phyloP scores from a whole-genome alignment of 2,888 invertebrate species.

The Ganaspis brasiliensis region DNA sequence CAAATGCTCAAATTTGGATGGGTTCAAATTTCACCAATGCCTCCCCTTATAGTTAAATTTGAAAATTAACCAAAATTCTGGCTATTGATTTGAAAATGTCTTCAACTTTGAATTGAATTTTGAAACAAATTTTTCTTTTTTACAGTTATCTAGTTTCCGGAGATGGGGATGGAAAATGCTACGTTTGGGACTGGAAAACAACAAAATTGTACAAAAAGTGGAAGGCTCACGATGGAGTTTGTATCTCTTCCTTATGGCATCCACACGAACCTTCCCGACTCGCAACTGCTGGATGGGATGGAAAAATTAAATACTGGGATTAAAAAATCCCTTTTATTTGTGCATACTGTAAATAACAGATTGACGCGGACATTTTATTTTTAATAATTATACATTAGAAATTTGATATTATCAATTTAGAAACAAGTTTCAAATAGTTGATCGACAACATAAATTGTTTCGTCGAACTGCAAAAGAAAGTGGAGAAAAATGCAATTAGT shows the following conservation, averaged over 20 bases:
- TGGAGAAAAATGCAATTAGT: too few species aligned
- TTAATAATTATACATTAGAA: background rate
- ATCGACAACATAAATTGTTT: too few species aligned
- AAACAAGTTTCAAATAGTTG: background rate
- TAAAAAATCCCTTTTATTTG: slow-evolving; percentile 80
- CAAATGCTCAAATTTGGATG: too few species aligned
- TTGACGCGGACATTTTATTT: too few species aligned
- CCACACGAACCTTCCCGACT: slow-evolving; percentile 99
- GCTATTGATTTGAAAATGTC: too few species aligned
- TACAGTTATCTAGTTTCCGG: slow-evolving; percentile 97
- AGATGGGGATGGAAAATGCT: slow-evolving; percentile 99
- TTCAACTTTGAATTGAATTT: too few species aligned
- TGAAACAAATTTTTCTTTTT: slow-evolving; percentile 72
- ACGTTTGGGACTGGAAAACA: slow-evolving; percentile 99
- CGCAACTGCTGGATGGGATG: slow-evolving; percentile 99
- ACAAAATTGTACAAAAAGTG: slow-evolving; percentile 99
- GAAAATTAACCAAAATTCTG: too few species aligned
- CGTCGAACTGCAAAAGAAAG: too few species aligned
- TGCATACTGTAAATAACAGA: slow-evolving; percentile 35
- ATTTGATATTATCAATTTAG: background rate
- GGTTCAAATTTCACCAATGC: too few species aligned
- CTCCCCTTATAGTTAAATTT: too few species aligned
- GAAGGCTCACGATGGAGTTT: slow-evolving; percentile 99
- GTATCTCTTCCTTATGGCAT: slow-evolving; percentile 97
- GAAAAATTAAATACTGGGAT: slow-evolving; percentile 99